phyloP scores from a whole-genome alignment of 1,140 invertebrate species.

The Drosophila virilis region DNA sequence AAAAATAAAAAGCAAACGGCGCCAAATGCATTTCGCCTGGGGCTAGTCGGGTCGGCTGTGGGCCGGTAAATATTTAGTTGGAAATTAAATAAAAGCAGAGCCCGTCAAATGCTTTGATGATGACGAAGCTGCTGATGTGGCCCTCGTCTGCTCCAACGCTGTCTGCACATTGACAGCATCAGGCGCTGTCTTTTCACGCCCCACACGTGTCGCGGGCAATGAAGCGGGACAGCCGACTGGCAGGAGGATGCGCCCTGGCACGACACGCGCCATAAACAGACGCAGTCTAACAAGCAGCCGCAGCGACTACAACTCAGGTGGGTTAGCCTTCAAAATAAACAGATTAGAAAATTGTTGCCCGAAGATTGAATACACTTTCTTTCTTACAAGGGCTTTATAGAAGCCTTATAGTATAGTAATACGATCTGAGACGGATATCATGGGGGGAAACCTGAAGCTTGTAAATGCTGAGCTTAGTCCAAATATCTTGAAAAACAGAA shows the following conservation, averaged over 20 bases:
- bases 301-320: neutral
- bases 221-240: slow-evolving; percentile 31
- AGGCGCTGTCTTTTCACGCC: slow-evolving; percentile 47
- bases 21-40: slow-evolving; percentile 70
- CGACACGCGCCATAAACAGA: slow-evolving; percentile 43
- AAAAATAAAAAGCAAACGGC: slow-evolving; percentile 70
- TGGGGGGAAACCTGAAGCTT: too few relatives aligned
- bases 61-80: slow-evolving; percentile 59
- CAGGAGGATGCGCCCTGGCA: slow-evolving; percentile 32
- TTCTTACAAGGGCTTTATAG: too few relatives aligned
- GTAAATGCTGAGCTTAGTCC: too few relatives aligned
- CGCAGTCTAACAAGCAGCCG: slow-evolving; percentile 1
- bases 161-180: slow-evolving; percentile 19
- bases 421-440: too few relatives aligned
- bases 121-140: neutral
- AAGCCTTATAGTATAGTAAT: too few relatives aligned
- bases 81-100: slow-evolving; percentile 60
- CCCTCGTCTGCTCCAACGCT: neutral
- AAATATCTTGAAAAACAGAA: too few relatives aligned
- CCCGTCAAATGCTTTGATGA: slow-evolving; percentile 43
- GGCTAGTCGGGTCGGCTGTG: neutral
- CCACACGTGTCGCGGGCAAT: slow-evolving; percentile 69
- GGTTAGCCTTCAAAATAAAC: neutral
- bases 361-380: too few relatives aligned
- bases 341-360: too few relatives aligned